Evolutionary conservation across 2,888 invertebrate genomes (phyloP), one percentile per base, ranked within the genome.

Genomic region (Linnaemya tessellans): DNA sequence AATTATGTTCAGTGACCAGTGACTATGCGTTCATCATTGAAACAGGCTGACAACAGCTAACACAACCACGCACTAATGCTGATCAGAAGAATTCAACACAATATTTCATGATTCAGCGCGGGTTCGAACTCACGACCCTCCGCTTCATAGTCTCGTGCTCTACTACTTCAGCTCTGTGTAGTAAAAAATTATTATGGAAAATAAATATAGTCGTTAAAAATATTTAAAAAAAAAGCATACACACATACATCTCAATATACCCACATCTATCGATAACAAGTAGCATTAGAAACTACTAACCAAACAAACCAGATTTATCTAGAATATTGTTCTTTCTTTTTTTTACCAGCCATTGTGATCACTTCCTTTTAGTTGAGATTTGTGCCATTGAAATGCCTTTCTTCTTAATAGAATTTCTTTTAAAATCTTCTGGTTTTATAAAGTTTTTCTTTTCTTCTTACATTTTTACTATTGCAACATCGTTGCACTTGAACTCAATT

Each of bases 401-500:
- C 67, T n/a, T 60, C 58, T 71, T 43, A 58, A 65, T 51, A 82
- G 82, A 82, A 82, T 77, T 71, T 82, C 70, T 68, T 35, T 35
- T 20, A 11, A 46, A 56, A 20, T 49, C 58, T 67, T 46, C 38
- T 62, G 49, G 20, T 79, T 43, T 41, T 51, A 35, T 11, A 15
- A 38, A 20, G 15, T 9, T 20, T 2, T 56, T 43, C 54, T 43
- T 65, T 18, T 65, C 13, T 67, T 43, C n/a, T 35, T 18, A 11
- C 20, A 60, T 75, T 77, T 18, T 38, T 58, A 41, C 58, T 30
- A 20, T 71, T 81, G 77, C 62, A 75, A 74, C 74, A 81, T 68
- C 74, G 62, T 49, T 85, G 85, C 85, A 85, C 85, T 85, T 85
- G 85, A 85, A 85, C 85, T 85, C 82, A 85, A 85, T 85, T 68